Evolutionary conservation across 2,797 vertebrate species (phyloP), one percentile per base, ranked within the genome.

Genomic region (Muscicapa comitata): DNA sequence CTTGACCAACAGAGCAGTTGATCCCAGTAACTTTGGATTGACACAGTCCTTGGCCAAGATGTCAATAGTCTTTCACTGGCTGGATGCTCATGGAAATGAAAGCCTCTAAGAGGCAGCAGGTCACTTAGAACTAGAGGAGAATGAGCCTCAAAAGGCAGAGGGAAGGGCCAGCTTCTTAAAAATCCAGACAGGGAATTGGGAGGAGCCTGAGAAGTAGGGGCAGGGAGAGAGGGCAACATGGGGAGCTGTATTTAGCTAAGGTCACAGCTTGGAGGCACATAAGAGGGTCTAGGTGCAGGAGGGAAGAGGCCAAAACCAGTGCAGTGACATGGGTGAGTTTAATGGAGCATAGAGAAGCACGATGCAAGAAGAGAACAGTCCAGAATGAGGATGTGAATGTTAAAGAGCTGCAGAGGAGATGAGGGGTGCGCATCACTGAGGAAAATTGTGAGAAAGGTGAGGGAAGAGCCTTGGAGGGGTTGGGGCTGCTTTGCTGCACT

Each of bases 31-130:
- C 21, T 89, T 84, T 57, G 77, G 29, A 57, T 2, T 57, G 50
- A 93, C 29, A 6, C 4, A 19, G 17, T 53, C 33, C 17, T 85
- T 0, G 5, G 57, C 20, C 57, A 87, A 79, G 28, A 62, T 11
- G 4, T 4, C 23, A 53, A 3, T 25, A 48, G 10, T 25, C 7
- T 86, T 75, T 8, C 29, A 67, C 7, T 0, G 0, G 5, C 53
- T 86, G 73, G 40, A 38, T 73, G 31, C 23, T 84, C 21, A 47
- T 45, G 10, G 51, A 75, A 70, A 54, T 11, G 13, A 84, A 82
- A 76, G 7, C 5, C 28, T 76, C 19, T 24, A 26, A 88, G 58
- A 45, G 24, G 15, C n/a, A 55, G 25, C 4, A 68, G 25, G 18
- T 9, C 13, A 33, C 18, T 62, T 21, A 20, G 4, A 80, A 15